phyloP scores from a whole-genome alignment of 2,113 vertebrate genomes.

The Misgurnus mizolepis region DNA sequence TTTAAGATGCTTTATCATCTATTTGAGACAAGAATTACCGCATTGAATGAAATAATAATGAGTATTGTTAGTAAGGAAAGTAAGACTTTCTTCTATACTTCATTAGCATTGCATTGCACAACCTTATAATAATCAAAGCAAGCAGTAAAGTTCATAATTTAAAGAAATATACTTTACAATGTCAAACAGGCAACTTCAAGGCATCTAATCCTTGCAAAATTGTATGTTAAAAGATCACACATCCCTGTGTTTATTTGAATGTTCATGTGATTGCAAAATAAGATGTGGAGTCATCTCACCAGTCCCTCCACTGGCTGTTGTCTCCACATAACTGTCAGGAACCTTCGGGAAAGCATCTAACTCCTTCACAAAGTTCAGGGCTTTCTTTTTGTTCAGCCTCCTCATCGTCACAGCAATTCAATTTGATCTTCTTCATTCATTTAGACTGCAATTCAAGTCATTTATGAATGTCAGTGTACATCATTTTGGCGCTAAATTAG shows the following conservation, averaged over 20 bases:
- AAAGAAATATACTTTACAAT: not conserved
- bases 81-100: too few relatives aligned
- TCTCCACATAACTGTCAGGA: slow-evolving; percentile 95
- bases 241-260: too few relatives aligned
- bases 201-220: too few relatives aligned
- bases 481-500: not conserved
- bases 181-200: not conserved
- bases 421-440: slow-evolving; percentile 68
- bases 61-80: too few relatives aligned
- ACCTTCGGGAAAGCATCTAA: slow-evolving; percentile 97
- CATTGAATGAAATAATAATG: not conserved
- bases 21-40: too few relatives aligned
- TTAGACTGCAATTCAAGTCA: not conserved
- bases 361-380: slow-evolving; percentile 91
- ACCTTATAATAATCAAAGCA: too few relatives aligned
- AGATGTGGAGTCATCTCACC: slow-evolving; percentile 68
- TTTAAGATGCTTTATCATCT: too few relatives aligned
- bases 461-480: not conserved
- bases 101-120: too few relatives aligned
- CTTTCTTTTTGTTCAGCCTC: slow-evolving; percentile 93
- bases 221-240: too few relatives aligned
- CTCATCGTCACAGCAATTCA: slow-evolving; percentile 81
- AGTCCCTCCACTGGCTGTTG: slow-evolving; percentile 90
- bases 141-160: not conserved
- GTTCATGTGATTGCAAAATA: not conserved